phyloP scores from a whole-genome alignment of 1,140 invertebrate genomes.

The Ectropis grisescens region DNA sequence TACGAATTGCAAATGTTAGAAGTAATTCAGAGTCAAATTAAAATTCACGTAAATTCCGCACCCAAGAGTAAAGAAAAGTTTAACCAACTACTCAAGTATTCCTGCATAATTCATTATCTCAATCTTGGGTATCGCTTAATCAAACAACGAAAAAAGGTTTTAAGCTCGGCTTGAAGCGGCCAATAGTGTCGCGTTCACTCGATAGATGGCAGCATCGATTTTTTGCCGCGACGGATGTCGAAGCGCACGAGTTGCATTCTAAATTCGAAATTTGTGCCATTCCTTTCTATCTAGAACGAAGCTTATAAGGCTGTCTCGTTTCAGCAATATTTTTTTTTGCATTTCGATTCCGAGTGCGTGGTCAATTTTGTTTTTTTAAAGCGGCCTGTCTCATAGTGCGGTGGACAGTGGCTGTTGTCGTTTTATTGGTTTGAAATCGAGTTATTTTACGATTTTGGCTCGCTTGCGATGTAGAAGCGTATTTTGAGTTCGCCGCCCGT shows the following conservation, averaged over 20 bases:
- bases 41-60: too few relatives aligned
- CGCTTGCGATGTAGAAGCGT: conserved; percentile 15
- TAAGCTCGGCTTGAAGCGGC: conserved; percentile 2
- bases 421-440: conserved; percentile 24
- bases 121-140: too few relatives aligned
- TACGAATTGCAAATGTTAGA: too few relatives aligned
- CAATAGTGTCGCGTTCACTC: conserved; percentile 37
- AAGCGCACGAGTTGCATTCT: conserved; percentile 64
- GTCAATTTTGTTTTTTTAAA: conserved; percentile 49
- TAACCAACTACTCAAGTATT: too few relatives aligned
- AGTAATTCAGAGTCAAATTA: too few relatives aligned
- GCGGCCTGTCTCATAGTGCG: conserved; percentile 41
- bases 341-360: conserved; percentile 63
- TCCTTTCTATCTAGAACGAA: conserved; percentile 34
- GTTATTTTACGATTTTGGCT: too few relatives aligned
- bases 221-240: conserved; percentile 63
- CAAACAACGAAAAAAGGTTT: too few relatives aligned
- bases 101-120: too few relatives aligned
- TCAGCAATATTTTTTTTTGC: conserved; percentile 57
- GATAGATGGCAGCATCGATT: conserved; percentile 51
- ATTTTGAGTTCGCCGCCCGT: conserved; percentile 2
- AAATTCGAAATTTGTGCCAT: conserved; percentile 49
- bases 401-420: conserved; percentile 40
- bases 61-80: too few relatives aligned
- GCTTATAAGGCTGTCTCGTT: conserved; percentile 28